phyloP scores from a whole-genome alignment of 2,888 invertebrate species.

The Andrena trimmerana region DNA sequence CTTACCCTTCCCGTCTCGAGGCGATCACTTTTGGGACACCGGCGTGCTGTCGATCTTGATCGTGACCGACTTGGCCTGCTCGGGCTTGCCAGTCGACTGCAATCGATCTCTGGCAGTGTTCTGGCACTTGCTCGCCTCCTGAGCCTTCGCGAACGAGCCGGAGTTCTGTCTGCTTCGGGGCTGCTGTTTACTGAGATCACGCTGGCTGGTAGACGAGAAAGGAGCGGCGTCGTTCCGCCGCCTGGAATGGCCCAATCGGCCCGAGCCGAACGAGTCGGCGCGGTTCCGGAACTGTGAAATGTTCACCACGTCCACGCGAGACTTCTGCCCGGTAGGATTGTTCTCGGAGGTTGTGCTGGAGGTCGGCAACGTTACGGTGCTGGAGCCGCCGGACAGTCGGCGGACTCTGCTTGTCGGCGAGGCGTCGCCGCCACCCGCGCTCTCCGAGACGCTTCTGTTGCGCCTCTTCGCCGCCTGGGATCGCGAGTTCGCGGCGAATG shows the following conservation, averaged over 20 bases:
- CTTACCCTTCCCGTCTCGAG: conserved; percentile 37
- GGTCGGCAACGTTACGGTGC: conserved; percentile 78
- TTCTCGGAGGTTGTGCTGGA: conserved; percentile 57
- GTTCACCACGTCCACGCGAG: conserved; percentile 75
- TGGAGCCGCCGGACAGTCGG: conserved; percentile 83
- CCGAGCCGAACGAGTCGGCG: conserved; percentile 83
- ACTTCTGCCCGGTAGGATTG: conserved; percentile 68
- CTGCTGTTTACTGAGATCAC: conserved; percentile 77
- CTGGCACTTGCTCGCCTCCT: conserved; percentile 68
- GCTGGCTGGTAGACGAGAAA: conserved; percentile 71
- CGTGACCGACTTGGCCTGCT: conserved; percentile 56
- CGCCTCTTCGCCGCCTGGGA: conserved; percentile 86
- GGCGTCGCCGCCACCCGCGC: conserved; percentile 84
- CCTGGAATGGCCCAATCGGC: conserved; percentile 77
- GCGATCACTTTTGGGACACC: conserved; percentile 56
- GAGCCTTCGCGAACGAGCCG: conserved; percentile 76
- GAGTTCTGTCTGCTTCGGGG: conserved; percentile 78
- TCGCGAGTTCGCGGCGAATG: conserved; percentile 85
- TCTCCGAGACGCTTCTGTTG: conserved; percentile 90
- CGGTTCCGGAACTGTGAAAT: conserved; percentile 80
- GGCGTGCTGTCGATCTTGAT: conserved; percentile 54
- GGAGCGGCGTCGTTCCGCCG: conserved; percentile 73
- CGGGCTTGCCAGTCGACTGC: conserved; percentile 47
- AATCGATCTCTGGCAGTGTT: conserved; percentile 59
- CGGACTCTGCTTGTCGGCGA: conserved; percentile 79